A percentile compares a stretch with the other conserved stretches of the same genome.
These are phyloP conservation scores for Erynnis tages DNA, from an alignment of 2,888 invertebrate species.

Conservation along the genomic window DNA sequence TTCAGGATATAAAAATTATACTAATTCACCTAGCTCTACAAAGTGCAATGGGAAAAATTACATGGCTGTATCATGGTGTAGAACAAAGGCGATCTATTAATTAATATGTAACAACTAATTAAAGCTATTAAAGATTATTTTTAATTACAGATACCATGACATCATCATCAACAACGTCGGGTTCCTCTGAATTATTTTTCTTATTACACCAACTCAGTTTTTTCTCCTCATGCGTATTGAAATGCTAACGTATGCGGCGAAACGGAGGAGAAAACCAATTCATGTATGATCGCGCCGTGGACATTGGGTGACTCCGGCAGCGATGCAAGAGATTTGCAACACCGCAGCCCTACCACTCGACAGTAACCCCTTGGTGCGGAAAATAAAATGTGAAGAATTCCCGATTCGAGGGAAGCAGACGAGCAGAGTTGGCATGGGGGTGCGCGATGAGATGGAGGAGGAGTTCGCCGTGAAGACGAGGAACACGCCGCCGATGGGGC, in stretches of 20 bases:
- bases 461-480: constrained; percentile 86
- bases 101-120: no score
- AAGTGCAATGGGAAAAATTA: no score
- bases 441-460: constrained; percentile 83
- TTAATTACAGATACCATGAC: constrained; percentile 60
- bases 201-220: constrained; percentile 31
- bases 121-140: not conserved
- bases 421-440: constrained; percentile 74
- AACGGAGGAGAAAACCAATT: constrained; percentile 58
- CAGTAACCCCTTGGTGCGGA: constrained; percentile 76
- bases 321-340: constrained; percentile 82
- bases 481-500: constrained; percentile 85
- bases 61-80: no score
- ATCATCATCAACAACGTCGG: constrained; percentile 20
- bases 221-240: constrained; percentile 43
- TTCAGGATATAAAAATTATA: no score
- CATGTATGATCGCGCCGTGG: constrained; percentile 64
- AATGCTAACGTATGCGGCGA: constrained; percentile 68
- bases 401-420: constrained; percentile 74
- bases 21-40: no score
- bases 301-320: constrained; percentile 63
- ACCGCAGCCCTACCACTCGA: constrained; percentile 78
- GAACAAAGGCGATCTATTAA: no score
- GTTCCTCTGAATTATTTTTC: constrained; percentile 39
- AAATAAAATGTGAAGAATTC: constrained; percentile 81